Percentiles rank a stretch among this genome's conserved stretches.
phyloP scores from a whole-genome alignment of 1,140 invertebrate species.

The Drosophila nasuta region DNA sequence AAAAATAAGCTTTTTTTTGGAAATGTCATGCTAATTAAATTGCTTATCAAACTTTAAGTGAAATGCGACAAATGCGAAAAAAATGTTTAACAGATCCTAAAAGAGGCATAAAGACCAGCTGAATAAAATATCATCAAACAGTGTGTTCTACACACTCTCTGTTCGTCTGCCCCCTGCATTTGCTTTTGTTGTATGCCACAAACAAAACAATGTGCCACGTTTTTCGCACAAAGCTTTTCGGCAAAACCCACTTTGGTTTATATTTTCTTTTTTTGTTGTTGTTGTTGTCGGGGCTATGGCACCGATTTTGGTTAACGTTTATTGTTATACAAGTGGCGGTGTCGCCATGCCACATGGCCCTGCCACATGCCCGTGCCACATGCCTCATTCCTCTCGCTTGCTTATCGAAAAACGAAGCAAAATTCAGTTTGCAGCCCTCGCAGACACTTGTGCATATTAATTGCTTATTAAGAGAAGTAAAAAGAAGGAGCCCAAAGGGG shows the following conservation, averaged over 20 bases:
- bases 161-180: neutral
- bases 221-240: conserved; percentile 30
- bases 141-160: neutral
- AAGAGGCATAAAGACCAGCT: neutral
- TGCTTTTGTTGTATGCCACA: conserved; percentile 43
- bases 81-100: neutral
- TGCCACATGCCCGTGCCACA: neutral
- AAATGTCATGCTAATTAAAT: conserved; percentile 2
- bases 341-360: neutral
- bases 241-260: conserved; percentile 33
- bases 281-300: conserved; percentile 17
- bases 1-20: no score
- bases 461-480: conserved; percentile 69
- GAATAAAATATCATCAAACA: conserved; percentile 13
- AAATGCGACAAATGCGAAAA: neutral
- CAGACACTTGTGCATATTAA: conserved; percentile 82
- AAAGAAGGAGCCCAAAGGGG: neutral
- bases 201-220: conserved; percentile 68
- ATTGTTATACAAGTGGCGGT: conserved; percentile 35
- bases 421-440: conserved; percentile 52
- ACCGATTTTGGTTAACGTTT: conserved; percentile 49
- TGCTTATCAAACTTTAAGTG: neutral
- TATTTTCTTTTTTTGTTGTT: no score
- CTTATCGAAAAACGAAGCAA: conserved; percentile 43
- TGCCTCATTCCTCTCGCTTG: neutral